Base-by-base conservation (phyloP, 2,888 invertebrate genomes). In the Torymus tubicola region DNA sequence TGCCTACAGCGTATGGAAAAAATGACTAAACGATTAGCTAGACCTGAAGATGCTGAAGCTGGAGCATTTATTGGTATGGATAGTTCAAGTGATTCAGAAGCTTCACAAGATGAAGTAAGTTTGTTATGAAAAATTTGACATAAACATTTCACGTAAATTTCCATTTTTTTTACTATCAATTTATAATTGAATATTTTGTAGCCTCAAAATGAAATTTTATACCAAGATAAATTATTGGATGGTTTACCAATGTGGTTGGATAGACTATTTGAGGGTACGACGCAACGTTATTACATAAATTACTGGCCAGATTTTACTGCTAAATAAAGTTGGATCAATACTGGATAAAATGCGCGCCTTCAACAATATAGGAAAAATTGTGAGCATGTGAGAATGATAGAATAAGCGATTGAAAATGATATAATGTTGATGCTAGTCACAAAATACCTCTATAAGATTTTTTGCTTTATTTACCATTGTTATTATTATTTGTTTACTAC, bases 271-370 rank as follows among this genome's bases (percentile, higher is more conserved):
- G 99, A 99, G 91, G 99, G 99, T 83, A 95, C 96, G 83, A 97
- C 99, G 8, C 96, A 97, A 90, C 95, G 98, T 85, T 99, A 98
- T 92, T 96, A 97, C 91, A 95, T 99, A 86, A 97, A 98, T 91
- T 98, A 98, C 91, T 99, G 99, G 99, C 99, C 99, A n/a, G 97
- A 97, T 89, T 97, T 97, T 93, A 95, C 95, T 84, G 94, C 95
- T 88, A 96, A 96, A 92, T 96, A 94, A 92, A 85, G 80, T n/a
- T 16, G 21, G 12, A 68, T 75, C 31, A 72, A 16, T 65, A 64
- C 53, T 60, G 24, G 55, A 60, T 65, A 58, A 61, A 57, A 61
- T 74, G 60, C 67, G 31, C 60, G 63, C 52, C 57, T 67, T 78
- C 53, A 31, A 78, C 24, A 60, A 58, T 24, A 31, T 5, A 68